Evolutionary conservation across 2,888 invertebrate genomes (phyloP).

Genomic region (Cybosia mesomella): DNA sequence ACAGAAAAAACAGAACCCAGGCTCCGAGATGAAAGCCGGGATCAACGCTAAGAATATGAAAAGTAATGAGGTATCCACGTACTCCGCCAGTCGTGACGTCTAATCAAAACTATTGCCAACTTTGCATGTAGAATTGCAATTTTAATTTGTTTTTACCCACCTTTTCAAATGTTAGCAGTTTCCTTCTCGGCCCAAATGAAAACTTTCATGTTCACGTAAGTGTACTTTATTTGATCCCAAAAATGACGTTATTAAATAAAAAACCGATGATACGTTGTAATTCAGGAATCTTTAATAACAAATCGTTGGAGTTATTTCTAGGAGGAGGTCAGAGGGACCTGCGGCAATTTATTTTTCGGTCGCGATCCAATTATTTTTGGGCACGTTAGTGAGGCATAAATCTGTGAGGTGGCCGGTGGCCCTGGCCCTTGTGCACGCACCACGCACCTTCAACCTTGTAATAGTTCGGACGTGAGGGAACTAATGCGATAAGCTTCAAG

Average conservation of each 20-base stretch:
- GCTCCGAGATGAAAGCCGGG: too few relatives aligned
- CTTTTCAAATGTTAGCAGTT: not conserved
- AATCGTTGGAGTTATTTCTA: slow-evolving; percentile 73
- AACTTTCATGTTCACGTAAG: slow-evolving; percentile 1
- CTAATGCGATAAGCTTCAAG: slow-evolving; percentile 66
- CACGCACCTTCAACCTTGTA: slow-evolving; percentile 53
- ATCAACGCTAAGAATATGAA: too few relatives aligned
- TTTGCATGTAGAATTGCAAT: too few relatives aligned
- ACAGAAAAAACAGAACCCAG: too few relatives aligned
- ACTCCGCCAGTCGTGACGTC: not conserved
- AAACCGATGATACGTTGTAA: slow-evolving; percentile 57
- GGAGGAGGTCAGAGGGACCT: slow-evolving; percentile 58
- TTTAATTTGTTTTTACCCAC: not conserved
- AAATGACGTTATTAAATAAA: slow-evolving; percentile 52
- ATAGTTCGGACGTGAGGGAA: slow-evolving; percentile 60
- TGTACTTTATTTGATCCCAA: slow-evolving; percentile 13
- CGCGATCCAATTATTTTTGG: slow-evolving; percentile 84
- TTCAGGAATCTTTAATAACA: slow-evolving; percentile 74
- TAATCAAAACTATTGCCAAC: not conserved
- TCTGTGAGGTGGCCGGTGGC: slow-evolving; percentile 59
- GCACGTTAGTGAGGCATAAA: slow-evolving; percentile 80
- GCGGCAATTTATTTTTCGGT: slow-evolving; percentile 83
- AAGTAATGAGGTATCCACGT: not conserved
- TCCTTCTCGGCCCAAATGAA: not conserved
- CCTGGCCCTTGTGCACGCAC: slow-evolving; percentile 59